A percentile compares a stretch with the other conserved stretches of the same genome.
Evolutionary conservation across 2,797 vertebrate species (phyloP).

Genomic region (Neostethus bicornis): DNA sequence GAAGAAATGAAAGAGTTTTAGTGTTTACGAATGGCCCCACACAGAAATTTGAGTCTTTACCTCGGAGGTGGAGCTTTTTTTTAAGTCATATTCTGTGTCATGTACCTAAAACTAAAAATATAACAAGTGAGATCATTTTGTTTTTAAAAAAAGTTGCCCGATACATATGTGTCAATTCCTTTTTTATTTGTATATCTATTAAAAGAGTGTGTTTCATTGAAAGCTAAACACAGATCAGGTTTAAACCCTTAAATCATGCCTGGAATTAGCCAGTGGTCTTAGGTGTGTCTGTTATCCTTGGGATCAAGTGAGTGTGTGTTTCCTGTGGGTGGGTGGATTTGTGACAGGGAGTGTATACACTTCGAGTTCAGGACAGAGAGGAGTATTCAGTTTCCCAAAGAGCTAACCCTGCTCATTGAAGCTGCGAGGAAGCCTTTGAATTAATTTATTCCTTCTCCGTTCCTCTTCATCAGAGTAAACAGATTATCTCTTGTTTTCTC

Average conservation of each 20-base stretch:
- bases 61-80: slow-evolving; percentile 27
- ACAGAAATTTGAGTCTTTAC: slow-evolving; percentile 42
- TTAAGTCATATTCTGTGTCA: slow-evolving; percentile 2
- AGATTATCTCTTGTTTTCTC: slow-evolving; percentile 45
- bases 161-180: not conserved
- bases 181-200: slow-evolving; percentile 1
- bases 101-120: slow-evolving; percentile 21
- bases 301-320: slow-evolving; percentile 39
- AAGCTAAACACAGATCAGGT: slow-evolving; percentile 29
- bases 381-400: slow-evolving; percentile 61
- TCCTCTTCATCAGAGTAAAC: slow-evolving; percentile 25
- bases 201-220: not conserved
- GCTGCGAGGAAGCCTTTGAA: slow-evolving; percentile 41
- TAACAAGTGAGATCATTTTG: slow-evolving; percentile 24
- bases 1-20: slow-evolving; percentile 41
- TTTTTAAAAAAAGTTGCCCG: slow-evolving; percentile 6
- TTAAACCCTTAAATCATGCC: slow-evolving; percentile 33
- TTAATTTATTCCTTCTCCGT: slow-evolving; percentile 16
- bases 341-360: slow-evolving; percentile 51
- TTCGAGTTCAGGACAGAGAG: slow-evolving; percentile 54
- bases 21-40: slow-evolving; percentile 26
- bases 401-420: slow-evolving; percentile 49
- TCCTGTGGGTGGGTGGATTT: slow-evolving; percentile 44
- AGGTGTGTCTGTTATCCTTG: slow-evolving; percentile 64
- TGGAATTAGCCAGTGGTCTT: slow-evolving; percentile 55